These are phyloP conservation scores for Aleiodes alternator DNA, from an alignment of 2,888 invertebrate species.

Conservation along the genomic window DNA sequence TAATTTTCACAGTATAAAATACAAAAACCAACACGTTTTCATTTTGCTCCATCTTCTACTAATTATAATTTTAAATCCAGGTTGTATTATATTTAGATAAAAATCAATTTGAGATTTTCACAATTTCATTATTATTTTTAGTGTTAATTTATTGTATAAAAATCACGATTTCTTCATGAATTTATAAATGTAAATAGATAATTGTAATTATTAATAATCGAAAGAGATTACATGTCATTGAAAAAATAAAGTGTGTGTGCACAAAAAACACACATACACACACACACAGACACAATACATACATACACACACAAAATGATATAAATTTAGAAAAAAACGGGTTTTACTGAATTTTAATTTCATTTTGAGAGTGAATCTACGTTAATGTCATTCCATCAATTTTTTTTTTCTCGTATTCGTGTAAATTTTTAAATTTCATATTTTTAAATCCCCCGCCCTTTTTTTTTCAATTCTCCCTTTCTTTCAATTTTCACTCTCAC, in stretches of 20 bases:
- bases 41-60: too few species aligned
- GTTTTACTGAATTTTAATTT: background rate
- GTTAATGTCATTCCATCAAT: slow-evolving; percentile 32
- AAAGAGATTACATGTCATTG: slow-evolving; percentile 56
- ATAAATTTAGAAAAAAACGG: background rate
- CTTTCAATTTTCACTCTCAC: background rate
- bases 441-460: background rate
- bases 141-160: slow-evolving; percentile 11
- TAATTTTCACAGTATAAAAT: too few species aligned
- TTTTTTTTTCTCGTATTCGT: background rate
- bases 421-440: background rate
- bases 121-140: background rate
- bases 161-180: slow-evolving; percentile 63
- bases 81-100: slow-evolving; percentile 66
- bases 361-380: background rate
- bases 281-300: too few species aligned
- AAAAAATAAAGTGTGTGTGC: background rate
- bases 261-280: too few species aligned
- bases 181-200: slow-evolving; percentile 51
- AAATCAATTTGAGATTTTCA: background rate
- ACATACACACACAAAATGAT: background rate
- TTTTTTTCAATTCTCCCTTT: background rate
- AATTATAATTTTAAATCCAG: slow-evolving; percentile 58
- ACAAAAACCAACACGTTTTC: too few species aligned
- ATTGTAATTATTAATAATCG: slow-evolving; percentile 38